Conservation (phyloP, 2,113 vertebrate genomes). For the human (Homo sapiens) region DNA sequence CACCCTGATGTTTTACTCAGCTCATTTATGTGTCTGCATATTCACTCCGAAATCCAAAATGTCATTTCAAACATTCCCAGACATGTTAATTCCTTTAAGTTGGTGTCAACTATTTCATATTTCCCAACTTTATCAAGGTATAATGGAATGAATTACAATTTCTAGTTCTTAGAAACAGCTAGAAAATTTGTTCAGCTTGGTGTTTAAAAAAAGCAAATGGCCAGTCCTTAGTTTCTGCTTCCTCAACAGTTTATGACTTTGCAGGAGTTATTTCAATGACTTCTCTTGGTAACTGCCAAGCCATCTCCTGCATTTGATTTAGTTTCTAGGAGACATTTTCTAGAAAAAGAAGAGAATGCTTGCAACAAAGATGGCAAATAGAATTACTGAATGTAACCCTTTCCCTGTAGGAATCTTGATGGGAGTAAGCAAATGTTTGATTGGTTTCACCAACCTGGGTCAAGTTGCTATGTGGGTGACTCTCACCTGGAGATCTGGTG, state of each 20-base stretch:
- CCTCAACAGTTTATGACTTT: background rate
- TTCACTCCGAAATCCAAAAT: slow-evolving; percentile 16
- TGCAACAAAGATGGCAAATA: background rate
- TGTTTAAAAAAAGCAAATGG: background rate
- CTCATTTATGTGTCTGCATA: background rate
- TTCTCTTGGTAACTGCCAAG: background rate
- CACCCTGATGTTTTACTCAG: background rate
- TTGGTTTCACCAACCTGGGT: background rate
- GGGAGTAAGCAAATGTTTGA: background rate
- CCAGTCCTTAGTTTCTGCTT: background rate
- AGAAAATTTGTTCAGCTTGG: background rate
- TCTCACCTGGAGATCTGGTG: background rate
- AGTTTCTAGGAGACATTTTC: background rate
- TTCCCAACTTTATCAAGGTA: background rate
- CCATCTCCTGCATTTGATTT: background rate
- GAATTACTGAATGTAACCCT: background rate
- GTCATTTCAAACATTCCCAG: background rate
- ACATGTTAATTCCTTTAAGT: background rate
- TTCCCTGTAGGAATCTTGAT: background rate
- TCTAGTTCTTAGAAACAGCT: background rate
- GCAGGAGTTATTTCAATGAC: background rate
- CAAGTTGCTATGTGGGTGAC: background rate
- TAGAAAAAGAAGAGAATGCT: background rate
- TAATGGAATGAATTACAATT: background rate
- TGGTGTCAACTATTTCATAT: background rate